A percentile compares a stretch with the other conserved stretches of the same genome.
These are phyloP conservation scores for Melitaea athalia DNA, from an alignment of 2,888 invertebrate genomes.

Conservation along the genomic window DNA sequence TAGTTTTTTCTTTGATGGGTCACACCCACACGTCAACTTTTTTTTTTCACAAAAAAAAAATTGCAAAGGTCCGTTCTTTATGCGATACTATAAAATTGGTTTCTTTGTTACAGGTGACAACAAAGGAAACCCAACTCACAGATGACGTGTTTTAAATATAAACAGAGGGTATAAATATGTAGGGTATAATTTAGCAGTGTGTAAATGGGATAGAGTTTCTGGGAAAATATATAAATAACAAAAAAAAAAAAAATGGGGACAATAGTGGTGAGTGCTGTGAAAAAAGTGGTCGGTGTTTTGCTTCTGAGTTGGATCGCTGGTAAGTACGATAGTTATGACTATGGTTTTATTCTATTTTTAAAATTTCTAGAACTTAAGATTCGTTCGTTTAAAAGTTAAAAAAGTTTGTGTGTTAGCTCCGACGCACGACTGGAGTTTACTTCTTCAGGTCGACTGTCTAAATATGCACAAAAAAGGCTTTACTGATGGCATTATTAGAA, in stretches of 20 bases:
- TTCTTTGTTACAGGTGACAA: slow-evolving; percentile 65
- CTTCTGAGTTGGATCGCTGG: slow-evolving; percentile 66
- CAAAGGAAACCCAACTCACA: slow-evolving; percentile 44
- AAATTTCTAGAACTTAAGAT: background rate
- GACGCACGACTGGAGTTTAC: no score
- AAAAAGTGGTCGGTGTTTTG: slow-evolving; percentile 51
- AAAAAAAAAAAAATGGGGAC: slow-evolving; percentile 61
- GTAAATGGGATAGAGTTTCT: slow-evolving; percentile 31
- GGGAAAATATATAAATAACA: slow-evolving; percentile 35
- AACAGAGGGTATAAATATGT: slow-evolving; percentile 38
- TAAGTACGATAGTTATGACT: slow-evolving; percentile 46
- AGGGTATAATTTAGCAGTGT: slow-evolving; percentile 38
- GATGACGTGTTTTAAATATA: slow-evolving; percentile 41
- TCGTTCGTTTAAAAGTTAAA: no score
- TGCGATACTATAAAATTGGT: slow-evolving; percentile 45
- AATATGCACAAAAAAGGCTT: no score
- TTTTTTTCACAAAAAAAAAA: slow-evolving; percentile 25
- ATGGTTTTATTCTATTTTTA: background rate
- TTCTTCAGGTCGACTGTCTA: no score
- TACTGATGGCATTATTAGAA: no score
- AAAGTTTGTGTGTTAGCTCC: no score
- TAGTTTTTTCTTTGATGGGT: slow-evolving; percentile 20
- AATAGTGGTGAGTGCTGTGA: slow-evolving; percentile 48
- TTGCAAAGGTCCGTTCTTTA: slow-evolving; percentile 38
- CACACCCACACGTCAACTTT: slow-evolving; percentile 24